Base-by-base conservation (phyloP, 2,113 vertebrate genomes). In the Oxyura jamaicensis region DNA sequence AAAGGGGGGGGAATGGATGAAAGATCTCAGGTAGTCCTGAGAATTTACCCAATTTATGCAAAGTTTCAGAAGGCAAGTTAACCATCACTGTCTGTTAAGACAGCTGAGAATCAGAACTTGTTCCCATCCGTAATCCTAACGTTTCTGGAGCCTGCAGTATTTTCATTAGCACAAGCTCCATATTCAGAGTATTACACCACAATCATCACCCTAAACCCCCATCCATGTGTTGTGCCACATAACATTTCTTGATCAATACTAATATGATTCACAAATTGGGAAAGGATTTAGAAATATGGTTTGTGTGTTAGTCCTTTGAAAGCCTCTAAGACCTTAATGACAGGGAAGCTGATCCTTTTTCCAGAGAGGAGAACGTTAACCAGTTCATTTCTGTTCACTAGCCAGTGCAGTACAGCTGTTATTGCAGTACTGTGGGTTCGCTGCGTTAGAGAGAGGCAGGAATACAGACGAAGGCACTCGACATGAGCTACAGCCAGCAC, bases 41-140 rank as follows among this genome's bases (percentile, higher is more conserved):
- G 79, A 94, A 81, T 90, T 81, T 13, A 60, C 52, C 36, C 83
- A 63, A 44, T 85, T 81, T 94, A 53, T 42, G 48, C 46, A 58
- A 85, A 92, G 90, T 90, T 67, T 85, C 52, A 68, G 80, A 92
- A 84, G 66, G 80, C 58, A 90, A 90, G 73, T 69, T 78, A 91
- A 81, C 83, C 90, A 95, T 96, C 73, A 92, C 76, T 86, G 22
- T 22, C 6, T 52, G 86, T 36, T 42, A 46, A 66, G 91, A 88
- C 76, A 90, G 88, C 88, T 93, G 85, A 90, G 88, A 67, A 67
- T 44, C 79, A 60, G 85, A 91, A 66, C 79, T 88, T 63, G 7
- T 26, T 94, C 79, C 55, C 52, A 25, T 81, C 77, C 1, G 8
- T 42, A 55, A 87, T 87, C 80, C 75, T 44, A 26, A 88, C 48